A percentile compares a stretch with the other conserved stretches of the same genome.
These are phyloP conservation scores for Aegithalos caudatus DNA, from an alignment of 2,113 vertebrate genomes.

Conservation along the genomic window DNA sequence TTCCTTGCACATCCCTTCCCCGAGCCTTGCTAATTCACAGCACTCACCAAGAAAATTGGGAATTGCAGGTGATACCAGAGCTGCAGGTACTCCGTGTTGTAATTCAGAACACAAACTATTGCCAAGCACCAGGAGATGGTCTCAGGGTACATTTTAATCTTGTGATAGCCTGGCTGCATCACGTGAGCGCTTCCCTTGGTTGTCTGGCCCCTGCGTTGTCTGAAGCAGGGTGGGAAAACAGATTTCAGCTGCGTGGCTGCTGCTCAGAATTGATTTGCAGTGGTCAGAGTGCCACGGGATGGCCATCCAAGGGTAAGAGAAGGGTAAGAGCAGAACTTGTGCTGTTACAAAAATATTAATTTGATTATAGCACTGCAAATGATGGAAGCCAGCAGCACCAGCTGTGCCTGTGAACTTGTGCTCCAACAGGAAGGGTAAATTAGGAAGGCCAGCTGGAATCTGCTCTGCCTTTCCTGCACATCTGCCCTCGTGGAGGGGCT, in stretches of 20 bases:
- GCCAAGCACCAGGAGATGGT: too few species aligned
- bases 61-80: neutral
- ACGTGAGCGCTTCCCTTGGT: fast-evolving
- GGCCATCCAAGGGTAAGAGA: neutral
- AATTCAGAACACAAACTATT: fast-evolving
- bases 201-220: fast-evolving
- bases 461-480: neutral
- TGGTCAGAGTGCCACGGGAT: fast-evolving
- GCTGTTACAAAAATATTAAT: neutral
- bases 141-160: neutral
- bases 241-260: neutral
- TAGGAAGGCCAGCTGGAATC: neutral
- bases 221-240: neutral
- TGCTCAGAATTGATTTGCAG: neutral
- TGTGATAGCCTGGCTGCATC: too few species aligned
- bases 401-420: neutral
- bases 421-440: neutral
- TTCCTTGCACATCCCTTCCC: neutral
- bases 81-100: fast-evolving
- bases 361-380: neutral
- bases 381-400: neutral
- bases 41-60: neutral
- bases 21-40: neutral
- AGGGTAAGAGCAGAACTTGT: neutral
- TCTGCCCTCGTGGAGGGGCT: neutral